Percentiles rank a stretch among this genome's conserved stretches.
These are phyloP conservation scores for Numenius arquata DNA, from an alignment of 2,113 vertebrate species.

Conservation along the genomic window DNA sequence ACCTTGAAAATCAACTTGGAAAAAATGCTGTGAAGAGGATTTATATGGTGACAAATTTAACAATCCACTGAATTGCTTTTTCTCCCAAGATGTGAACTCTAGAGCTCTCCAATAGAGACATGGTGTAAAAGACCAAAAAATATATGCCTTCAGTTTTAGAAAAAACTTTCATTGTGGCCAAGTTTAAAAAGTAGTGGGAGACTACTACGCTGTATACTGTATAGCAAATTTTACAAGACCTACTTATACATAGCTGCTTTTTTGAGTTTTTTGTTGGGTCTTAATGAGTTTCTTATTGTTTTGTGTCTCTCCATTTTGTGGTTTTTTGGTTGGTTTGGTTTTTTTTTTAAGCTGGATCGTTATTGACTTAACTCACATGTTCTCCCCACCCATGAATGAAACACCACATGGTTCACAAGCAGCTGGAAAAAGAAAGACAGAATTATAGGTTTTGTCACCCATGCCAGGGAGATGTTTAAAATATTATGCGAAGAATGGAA, in stretches of 20 bases:
- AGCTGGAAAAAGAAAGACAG: background rate
- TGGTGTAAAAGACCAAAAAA: background rate
- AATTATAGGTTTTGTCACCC: background rate
- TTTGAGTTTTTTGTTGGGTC: background rate
- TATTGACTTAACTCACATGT: background rate
- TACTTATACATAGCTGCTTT: background rate
- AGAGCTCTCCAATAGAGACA: background rate
- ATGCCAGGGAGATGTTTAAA: background rate
- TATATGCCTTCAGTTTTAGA: background rate
- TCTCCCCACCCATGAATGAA: background rate
- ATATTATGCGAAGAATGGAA: background rate
- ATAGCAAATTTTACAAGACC: background rate
- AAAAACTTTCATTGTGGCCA: background rate
- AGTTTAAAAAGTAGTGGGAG: background rate
- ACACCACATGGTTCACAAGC: background rate
- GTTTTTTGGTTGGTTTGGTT: background rate
- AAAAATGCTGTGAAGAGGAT: background rate
- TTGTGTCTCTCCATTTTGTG: background rate
- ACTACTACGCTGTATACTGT: background rate
- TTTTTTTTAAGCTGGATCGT: background rate
- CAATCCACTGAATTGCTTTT: background rate
- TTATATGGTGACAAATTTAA: conserved; percentile 35
- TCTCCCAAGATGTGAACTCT: background rate
- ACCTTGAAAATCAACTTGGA: conserved; percentile 31
- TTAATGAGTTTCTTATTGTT: background rate